Percentiles rank a stretch among this genome's conserved stretches.
Conservation (phyloP, 1,140 invertebrate species). For the Trachelipus rathkii region DNA sequence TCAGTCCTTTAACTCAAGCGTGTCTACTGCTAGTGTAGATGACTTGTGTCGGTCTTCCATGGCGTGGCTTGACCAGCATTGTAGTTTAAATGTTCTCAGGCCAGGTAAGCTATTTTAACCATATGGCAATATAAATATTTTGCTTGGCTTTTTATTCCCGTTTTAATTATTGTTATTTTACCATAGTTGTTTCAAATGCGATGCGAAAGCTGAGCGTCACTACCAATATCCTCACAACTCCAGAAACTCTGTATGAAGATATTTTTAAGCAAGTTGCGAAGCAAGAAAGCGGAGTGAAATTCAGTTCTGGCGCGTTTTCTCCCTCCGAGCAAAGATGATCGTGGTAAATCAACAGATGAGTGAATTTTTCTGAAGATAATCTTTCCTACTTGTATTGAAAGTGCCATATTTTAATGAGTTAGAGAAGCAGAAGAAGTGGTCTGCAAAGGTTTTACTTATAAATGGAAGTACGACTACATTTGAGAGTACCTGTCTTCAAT, state of each 20-base stretch:
- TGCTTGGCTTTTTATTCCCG: not conserved
- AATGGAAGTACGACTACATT: too few relatives aligned
- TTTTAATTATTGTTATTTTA: not conserved
- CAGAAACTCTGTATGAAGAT: slow-evolving; percentile 78
- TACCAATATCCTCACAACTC: slow-evolving; percentile 87
- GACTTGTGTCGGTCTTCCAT: slow-evolving; percentile 87
- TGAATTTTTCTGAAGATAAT: too few relatives aligned
- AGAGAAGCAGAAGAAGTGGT: too few relatives aligned
- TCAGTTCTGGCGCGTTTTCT: not conserved
- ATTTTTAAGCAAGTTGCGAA: slow-evolving; percentile 41
- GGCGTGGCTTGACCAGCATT: slow-evolving; percentile 92
- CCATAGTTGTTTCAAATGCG: slow-evolving; percentile 71
- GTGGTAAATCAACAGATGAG: not conserved
- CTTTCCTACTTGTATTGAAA: too few relatives aligned
- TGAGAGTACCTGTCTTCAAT: too few relatives aligned
- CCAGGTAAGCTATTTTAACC: slow-evolving; percentile 29
- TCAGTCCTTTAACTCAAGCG: slow-evolving; percentile 81
- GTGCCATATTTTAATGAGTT: too few relatives aligned
- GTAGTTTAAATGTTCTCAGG: slow-evolving; percentile 62
- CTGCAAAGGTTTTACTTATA: too few relatives aligned
- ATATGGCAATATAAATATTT: not conserved
- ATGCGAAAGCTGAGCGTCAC: slow-evolving; percentile 82
- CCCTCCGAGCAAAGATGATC: not conserved
- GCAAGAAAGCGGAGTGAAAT: slow-evolving; percentile 25
- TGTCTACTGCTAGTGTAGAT: slow-evolving; percentile 83